phyloP scores from a whole-genome alignment of 2,888 invertebrate genomes.

The Euclidia mi region DNA sequence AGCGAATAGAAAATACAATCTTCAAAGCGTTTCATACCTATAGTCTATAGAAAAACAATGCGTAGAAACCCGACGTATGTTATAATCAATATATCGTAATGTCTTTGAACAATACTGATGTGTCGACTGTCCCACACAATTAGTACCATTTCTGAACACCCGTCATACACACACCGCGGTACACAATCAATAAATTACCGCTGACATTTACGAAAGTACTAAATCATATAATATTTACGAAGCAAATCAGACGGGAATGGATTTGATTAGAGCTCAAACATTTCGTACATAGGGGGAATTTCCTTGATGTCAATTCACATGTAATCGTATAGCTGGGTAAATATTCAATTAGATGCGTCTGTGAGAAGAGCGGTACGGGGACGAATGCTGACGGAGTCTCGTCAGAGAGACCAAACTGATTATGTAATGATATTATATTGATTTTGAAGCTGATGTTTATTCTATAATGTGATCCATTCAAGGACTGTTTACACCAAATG shows the following conservation, averaged over 20 bases:
- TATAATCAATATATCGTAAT: background rate
- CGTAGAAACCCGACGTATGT: no score
- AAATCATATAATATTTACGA: slow-evolving; percentile 38
- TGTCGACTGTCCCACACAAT: background rate
- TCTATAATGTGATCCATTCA: no score
- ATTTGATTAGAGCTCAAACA: slow-evolving; percentile 33
- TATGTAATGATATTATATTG: background rate
- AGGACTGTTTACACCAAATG: no score
- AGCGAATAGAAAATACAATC: no score
- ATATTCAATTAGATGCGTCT: slow-evolving; percentile 56
- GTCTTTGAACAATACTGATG: background rate
- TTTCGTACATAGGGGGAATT: slow-evolving; percentile 27
- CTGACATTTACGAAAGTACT: slow-evolving; percentile 20
- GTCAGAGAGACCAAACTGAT: background rate
- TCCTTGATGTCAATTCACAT: slow-evolving; percentile 50
- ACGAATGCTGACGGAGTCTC: background rate
- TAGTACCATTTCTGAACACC: background rate
- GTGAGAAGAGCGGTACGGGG: slow-evolving; percentile 11
- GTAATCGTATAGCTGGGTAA: slow-evolving; percentile 47
- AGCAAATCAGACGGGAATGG: slow-evolving; percentile 39
- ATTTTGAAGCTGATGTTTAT: background rate
- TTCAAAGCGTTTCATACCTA: no score
- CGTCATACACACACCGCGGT: slow-evolving; percentile 4
- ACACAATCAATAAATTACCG: slow-evolving; percentile 13
- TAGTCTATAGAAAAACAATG: no score